Conservation (phyloP, 2,113 vertebrate genomes). For the Jacana jacana region DNA sequence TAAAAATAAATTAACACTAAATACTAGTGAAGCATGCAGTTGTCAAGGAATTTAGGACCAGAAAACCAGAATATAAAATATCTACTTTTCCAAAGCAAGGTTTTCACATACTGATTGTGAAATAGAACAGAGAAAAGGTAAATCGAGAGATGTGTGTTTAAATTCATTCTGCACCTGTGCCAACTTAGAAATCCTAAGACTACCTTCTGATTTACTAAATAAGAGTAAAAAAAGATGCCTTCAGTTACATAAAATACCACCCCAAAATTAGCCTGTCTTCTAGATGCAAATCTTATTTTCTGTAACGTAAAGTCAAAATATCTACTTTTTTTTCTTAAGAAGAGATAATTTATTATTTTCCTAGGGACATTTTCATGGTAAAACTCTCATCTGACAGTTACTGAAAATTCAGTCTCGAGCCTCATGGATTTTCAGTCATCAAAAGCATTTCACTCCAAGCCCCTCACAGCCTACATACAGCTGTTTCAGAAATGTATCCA, state of each 20-base stretch:
- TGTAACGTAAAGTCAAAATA: background rate
- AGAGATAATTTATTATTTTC: background rate
- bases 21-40: background rate
- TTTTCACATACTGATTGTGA: background rate
- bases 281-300: background rate
- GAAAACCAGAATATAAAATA: background rate
- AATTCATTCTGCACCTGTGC: background rate
- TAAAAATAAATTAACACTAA: background rate
- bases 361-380: background rate
- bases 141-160: background rate
- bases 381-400: background rate
- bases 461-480: background rate
- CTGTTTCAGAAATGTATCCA: background rate
- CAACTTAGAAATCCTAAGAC: background rate
- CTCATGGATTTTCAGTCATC: background rate
- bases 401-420: background rate
- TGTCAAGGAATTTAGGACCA: background rate
- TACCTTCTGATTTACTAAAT: background rate
- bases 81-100: background rate
- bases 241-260: background rate
- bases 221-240: background rate
- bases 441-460: background rate
- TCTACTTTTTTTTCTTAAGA: background rate
- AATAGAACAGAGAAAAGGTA: background rate
- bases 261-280: background rate